These are phyloP conservation scores for Matsumyia berberina DNA, from an alignment of 2,888 invertebrate species.

Conservation along the genomic window DNA sequence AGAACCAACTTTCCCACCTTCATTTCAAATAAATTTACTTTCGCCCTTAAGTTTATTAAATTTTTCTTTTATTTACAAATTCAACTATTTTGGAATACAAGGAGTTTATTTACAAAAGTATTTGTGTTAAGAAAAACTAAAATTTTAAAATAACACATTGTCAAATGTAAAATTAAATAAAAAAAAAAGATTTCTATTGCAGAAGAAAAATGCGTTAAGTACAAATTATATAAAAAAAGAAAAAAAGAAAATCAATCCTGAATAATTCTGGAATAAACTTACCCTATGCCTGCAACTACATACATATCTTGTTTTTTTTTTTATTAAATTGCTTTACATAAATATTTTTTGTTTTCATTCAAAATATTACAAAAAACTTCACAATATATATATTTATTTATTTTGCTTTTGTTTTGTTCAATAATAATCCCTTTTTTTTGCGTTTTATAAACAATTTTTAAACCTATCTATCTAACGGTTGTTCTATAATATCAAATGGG, in stretches of 20 bases:
- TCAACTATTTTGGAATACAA: conserved; percentile 68
- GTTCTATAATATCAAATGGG: conserved; percentile 72
- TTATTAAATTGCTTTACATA: conserved; percentile 21
- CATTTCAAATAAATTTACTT: too few relatives aligned
- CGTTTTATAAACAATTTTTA: conserved; percentile 73
- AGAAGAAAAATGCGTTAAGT: conserved; percentile 69
- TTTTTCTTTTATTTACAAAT: conserved; percentile 72
- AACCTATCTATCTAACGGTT: conserved; percentile 71
- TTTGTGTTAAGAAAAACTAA: conserved; percentile 20
- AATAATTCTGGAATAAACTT: conserved; percentile 52
- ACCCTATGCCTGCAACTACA: conserved; percentile 30
- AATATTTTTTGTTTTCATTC: conserved; percentile 46
- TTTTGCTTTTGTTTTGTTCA: conserved; percentile 41
- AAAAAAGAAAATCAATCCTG: conserved; percentile 31
- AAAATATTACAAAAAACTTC: conserved; percentile 68
- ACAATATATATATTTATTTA: conserved; percentile 55
- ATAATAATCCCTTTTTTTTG: conserved; percentile 51
- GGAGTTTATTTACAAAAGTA: conserved; percentile 60
- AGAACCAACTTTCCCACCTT: too few relatives aligned
- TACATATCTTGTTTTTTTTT: not conserved
- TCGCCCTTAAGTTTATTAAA: conserved; percentile 12
- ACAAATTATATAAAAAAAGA: conserved; percentile 43
- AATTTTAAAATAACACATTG: conserved; percentile 1
- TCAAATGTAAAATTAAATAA: conserved; percentile 15
- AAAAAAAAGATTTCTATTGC: conserved; percentile 24